Percentiles rank a stretch among this genome's conserved stretches.
Conservation (phyloP, 2,113 vertebrate genomes). For the Ophthalmolycus amberensis region DNA sequence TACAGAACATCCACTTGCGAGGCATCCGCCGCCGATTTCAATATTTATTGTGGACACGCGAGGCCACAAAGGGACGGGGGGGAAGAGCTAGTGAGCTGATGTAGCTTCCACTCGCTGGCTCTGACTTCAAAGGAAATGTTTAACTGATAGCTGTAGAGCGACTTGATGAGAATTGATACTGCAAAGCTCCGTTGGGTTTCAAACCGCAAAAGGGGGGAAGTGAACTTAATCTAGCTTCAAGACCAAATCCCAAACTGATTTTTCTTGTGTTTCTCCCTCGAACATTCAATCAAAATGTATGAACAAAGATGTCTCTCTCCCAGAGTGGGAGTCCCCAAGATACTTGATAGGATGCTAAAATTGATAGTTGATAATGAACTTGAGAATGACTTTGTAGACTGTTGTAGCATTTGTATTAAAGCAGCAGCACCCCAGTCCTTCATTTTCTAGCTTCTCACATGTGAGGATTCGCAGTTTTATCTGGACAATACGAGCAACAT, state of each 20-base stretch:
- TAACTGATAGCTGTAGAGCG: conserved; percentile 58
- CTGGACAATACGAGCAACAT: not conserved
- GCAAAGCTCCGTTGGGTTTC: conserved; percentile 51
- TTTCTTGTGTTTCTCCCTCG: conserved; percentile 27
- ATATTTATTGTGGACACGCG: conserved; percentile 65
- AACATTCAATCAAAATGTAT: conserved; percentile 25
- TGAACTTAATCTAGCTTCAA: conserved; percentile 32
- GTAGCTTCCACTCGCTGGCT: conserved; percentile 42
- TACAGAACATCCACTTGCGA: conserved; percentile 64
- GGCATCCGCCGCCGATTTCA: conserved; percentile 51
- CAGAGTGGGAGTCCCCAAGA: not conserved
- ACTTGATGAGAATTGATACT: conserved; percentile 62
- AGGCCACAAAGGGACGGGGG: conserved; percentile 33
- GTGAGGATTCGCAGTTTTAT: not conserved
- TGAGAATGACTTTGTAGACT: conserved; percentile 11
- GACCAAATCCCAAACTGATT: conserved; percentile 36
- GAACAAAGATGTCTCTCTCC: conserved; percentile 8
- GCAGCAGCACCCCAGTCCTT: not conserved
- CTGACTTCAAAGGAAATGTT: conserved; percentile 60
- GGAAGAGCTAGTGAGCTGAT: conserved; percentile 58
- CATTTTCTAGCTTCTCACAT: not conserved
- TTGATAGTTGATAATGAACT: not conserved
- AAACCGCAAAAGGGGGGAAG: conserved; percentile 28
- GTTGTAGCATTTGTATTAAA: not conserved
- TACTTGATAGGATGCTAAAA: not conserved